Conservation (phyloP, 92 coral and sea anemone genomes). For the Parazoanthus darwini region DNA sequence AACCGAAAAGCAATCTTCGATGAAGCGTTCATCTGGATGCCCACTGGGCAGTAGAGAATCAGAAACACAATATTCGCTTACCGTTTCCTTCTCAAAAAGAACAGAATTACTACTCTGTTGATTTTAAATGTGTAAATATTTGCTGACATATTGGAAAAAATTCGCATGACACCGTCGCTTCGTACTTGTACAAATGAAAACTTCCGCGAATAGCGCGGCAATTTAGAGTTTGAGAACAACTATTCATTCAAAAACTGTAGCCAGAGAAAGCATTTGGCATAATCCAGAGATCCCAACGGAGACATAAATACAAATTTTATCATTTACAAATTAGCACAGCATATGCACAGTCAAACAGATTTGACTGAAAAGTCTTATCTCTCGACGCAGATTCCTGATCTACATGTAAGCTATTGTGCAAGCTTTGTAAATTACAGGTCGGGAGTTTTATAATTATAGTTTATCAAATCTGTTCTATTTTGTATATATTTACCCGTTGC, state of each 20-base stretch:
- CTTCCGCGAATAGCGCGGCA: not conserved
- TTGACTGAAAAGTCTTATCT: conserved; percentile 5
- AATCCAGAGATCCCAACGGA: not conserved
- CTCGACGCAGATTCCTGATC: conserved; percentile 22
- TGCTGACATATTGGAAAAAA: conserved; percentile 34
- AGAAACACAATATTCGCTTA: not conserved
- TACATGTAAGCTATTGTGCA: conserved; percentile 26
- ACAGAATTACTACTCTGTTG: conserved; percentile 18
- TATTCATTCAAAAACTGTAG: not conserved
- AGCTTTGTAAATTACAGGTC: conserved; percentile 32
- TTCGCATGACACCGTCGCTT: conserved; percentile 44
- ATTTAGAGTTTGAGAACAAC: not conserved
- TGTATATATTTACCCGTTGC: conserved; percentile 62
- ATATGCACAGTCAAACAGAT: conserved; percentile 32
- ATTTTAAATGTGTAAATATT: conserved; percentile 59
- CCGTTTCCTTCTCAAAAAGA: not conserved
- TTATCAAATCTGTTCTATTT: conserved; percentile 24
- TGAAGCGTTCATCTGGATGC: conserved; percentile 32
- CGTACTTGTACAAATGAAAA: not conserved
- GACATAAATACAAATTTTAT: not conserved
- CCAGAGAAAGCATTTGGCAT: not conserved
- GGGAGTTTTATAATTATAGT: conserved; percentile 37
- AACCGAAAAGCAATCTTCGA: not conserved
- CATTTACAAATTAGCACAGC: conserved; percentile 15
- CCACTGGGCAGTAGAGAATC: not conserved